phyloP scores from a whole-genome alignment of 1,140 invertebrate genomes.

The Colletes gigas region DNA sequence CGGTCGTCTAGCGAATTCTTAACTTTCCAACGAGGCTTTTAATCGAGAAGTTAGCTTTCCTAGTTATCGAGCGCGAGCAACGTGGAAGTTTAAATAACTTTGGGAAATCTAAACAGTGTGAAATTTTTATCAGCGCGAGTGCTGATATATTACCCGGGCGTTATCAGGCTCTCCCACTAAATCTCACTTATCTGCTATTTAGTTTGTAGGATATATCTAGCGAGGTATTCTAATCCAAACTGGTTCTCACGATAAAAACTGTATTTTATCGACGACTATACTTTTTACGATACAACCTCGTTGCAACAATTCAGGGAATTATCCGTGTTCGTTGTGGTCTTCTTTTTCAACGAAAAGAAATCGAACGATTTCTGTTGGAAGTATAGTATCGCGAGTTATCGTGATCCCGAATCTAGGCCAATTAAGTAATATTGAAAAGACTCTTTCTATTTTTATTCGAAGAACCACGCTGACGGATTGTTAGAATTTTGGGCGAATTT shows the following conservation, averaged over 20 bases:
- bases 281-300: no score
- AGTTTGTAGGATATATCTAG: not conserved
- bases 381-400: no score
- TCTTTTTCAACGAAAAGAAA: no score
- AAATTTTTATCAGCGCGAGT: conserved; percentile 16
- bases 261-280: not conserved
- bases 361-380: no score
- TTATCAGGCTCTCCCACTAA: not conserved
- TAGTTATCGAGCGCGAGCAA: not conserved
- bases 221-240: not conserved
- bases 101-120: not conserved
- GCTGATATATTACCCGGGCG: not conserved
- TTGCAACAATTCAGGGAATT: no score
- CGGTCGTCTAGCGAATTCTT: conserved; percentile 1
- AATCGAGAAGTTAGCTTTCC: not conserved
- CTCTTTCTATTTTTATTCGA: not conserved
- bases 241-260: not conserved
- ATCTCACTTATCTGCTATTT: not conserved
- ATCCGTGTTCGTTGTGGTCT: no score
- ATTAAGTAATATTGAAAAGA: no score
- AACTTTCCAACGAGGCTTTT: conserved; percentile 5
- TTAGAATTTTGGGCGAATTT: not conserved
- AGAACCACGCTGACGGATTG: not conserved
- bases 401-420: no score
- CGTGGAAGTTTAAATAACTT: not conserved